phyloP scores from a whole-genome alignment of 2,797 vertebrate genomes.

The Schizothorax lantsangensis region DNA sequence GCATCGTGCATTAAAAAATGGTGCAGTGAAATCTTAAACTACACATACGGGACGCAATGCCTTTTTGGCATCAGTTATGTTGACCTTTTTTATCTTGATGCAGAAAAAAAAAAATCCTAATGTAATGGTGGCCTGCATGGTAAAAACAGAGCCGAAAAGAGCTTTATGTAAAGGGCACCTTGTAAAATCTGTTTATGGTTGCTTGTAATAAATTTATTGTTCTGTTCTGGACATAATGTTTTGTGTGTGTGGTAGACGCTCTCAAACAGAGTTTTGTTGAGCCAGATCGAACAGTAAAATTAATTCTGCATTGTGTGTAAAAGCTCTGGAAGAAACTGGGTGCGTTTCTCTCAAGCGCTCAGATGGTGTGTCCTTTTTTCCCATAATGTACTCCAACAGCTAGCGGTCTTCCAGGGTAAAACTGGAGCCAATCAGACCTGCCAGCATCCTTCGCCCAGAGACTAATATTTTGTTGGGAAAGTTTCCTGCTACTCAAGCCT shows the following conservation, averaged over 20 bases:
- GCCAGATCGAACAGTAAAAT: constrained; percentile 21
- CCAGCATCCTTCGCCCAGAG: constrained; percentile 42
- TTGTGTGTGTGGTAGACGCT: not conserved
- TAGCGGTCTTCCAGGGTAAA: constrained; percentile 16
- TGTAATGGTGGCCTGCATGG: not conserved
- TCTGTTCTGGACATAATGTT: not conserved
- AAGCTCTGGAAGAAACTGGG: not conserved
- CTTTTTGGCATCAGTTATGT: not conserved
- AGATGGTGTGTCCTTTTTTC: constrained; percentile 33
- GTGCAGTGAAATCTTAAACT: not conserved
- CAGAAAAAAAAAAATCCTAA: not conserved
- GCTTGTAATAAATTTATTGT: constrained; percentile 41
- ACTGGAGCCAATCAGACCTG: constrained; percentile 13
- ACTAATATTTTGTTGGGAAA: constrained; percentile 25
- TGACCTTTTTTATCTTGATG: constrained; percentile 3
- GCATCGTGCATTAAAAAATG: not conserved
- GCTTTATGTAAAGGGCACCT: constrained; percentile 39
- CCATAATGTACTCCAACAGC: constrained; percentile 14
- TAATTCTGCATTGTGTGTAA: constrained; percentile 21
- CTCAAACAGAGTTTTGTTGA: not conserved
- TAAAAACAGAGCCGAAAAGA: constrained; percentile 40
- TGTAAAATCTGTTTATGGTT: constrained; percentile 50
- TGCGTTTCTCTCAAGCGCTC: not conserved
- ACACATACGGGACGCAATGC: not conserved
- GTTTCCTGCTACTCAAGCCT: constrained; percentile 22